Evolutionary conservation across 2,113 vertebrate genomes (phyloP), one percentile per base, ranked within the genome.

Genomic region (Orientallactaga bullata): DNA sequence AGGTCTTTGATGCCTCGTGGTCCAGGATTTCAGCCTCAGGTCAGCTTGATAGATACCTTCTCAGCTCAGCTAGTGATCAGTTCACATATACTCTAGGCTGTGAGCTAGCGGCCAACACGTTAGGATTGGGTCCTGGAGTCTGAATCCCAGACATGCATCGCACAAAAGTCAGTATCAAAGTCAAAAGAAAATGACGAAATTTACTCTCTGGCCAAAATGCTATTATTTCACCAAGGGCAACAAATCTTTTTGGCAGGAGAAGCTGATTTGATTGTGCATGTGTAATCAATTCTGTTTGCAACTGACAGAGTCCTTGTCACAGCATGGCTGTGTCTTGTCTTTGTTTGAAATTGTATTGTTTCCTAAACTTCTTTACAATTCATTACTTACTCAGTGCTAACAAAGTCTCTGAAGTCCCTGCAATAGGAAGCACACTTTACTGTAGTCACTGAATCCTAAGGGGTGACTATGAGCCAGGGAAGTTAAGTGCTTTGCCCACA

Each of bases 101-200:
- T 71, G 55, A 85, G 42, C 47, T 26, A 12, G 39, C 2, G 37
- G n/a, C 55, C 60, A 51, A 28, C 23, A 20, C n/a, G 8, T 8
- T 20, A 35, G 5, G 13, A 16, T n/a, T 83, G 21, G 24, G 12
- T 71, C 77, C 86, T 77, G 16, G 24, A 47, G 42, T 24, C 61
- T 60, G 23, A 94, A 76, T 93, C 66, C 17, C 51, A 95, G 30
- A 7, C 55, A 16, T 37, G 24, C n/a, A 26, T 63, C 66, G 88
- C 81, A 28, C 37, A 89, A 73, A 96, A 92, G 93, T 96, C 90
- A 96, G 61, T 86, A 89, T 3, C 95, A 96, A 96, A 95, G 91
- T 97, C 94, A 95, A 95, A 94, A 74, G 82, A 94, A 95, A 94
- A 96, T 96, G 91, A 96, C 1, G 74, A 85, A 94, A 96, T 95